Evolutionary conservation across 2,113 vertebrate species (phyloP), one percentile per base, ranked within the genome.

Genomic region (Elaphurus davidianus): DNA sequence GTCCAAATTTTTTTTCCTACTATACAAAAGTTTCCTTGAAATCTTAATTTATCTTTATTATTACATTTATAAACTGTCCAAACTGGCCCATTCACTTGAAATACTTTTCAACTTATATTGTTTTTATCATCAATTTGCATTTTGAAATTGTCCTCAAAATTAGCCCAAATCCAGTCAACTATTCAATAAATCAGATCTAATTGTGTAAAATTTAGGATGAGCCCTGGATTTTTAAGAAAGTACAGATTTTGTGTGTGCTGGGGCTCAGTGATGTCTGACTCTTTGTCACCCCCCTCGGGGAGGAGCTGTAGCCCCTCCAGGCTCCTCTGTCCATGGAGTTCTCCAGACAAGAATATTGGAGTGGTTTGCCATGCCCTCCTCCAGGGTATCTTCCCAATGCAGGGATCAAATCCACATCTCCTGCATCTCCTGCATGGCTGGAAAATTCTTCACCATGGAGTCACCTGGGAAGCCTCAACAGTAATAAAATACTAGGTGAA

Each of bases 401-500:
- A 74, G 21, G 21, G 36, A 74, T 74, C 19, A 21, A 74, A 6
- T 23, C 36, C 36, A 12, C 5, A 0, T 40, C 67, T 6, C 67
- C 10, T 74, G 10, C 67, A 13, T 40, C 36, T 40, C 67, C 19
- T 25, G 67, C 67, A 6, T 13, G 67, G 36, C 67, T 74, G 67
- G 36, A 0, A 5, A 74, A 74, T 74, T 74, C 19, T 74, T 74
- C 13, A 40, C 19, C 5, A 0, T 10, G 40, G 67, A 74, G 67
- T 10, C 19, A 74, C 67, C 19, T 74, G 67, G n/a, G 67, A 74
- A 74, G n/a, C n/a, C 67, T n/a, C n/a, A 74, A 11, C 67, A 84
- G 79, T 97, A 88, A 94, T 97, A 94, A 89, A 98, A 96, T 92
- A 83, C 59, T 92, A 92, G 59, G n/a, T 94, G 78, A 98, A 98